Percentiles rank a stretch among this genome's conserved stretches.
Conservation (phyloP, 2,113 vertebrate genomes). For the Pteruthius melanotis region DNA sequence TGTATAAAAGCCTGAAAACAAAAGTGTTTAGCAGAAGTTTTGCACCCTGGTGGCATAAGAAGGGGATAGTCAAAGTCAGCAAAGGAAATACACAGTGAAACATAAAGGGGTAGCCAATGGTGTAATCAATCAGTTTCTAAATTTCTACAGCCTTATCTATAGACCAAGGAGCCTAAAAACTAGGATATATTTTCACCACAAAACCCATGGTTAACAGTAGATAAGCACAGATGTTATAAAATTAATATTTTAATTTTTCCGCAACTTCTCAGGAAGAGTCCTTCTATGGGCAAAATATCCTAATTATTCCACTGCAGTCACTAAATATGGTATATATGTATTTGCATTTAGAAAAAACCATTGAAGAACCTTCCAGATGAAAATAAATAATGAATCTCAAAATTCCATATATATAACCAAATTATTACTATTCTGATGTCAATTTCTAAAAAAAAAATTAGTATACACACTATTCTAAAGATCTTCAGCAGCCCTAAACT, state of each 20-base stretch:
- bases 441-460: not conserved
- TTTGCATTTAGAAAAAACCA: not conserved
- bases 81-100: not conserved
- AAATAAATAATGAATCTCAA: not conserved
- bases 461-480: not conserved
- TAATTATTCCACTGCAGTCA: not conserved
- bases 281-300: not conserved
- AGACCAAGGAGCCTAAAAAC: not conserved
- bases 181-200: not conserved
- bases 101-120: not conserved
- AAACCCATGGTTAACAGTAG: not conserved
- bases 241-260: not conserved
- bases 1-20: not conserved
- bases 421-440: not conserved
- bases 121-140: not conserved
- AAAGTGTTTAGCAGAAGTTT: not conserved
- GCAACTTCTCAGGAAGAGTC: not conserved
- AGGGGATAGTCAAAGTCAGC: not conserved
- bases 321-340: not conserved
- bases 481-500: not conserved
- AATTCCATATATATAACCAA: not conserved
- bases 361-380: not conserved
- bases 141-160: not conserved
- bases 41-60: not conserved
- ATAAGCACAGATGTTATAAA: not conserved